Evolutionary conservation across 2,888 invertebrate species (phyloP).

Genomic region (Spicauda simplicius): DNA sequence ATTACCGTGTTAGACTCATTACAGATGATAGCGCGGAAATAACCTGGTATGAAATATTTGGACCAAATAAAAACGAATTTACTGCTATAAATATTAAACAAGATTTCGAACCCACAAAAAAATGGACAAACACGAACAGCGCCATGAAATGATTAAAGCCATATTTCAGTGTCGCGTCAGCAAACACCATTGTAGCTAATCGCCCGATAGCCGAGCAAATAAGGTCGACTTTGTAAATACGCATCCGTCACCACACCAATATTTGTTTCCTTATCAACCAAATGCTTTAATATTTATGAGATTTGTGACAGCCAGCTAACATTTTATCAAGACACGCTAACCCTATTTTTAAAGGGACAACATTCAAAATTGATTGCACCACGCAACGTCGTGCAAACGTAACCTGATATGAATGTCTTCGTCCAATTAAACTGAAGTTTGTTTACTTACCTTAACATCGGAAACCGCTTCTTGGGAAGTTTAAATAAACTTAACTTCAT

Average conservation of each 20-base stretch:
- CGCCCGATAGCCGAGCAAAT: slow-evolving; percentile 57
- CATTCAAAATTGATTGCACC: slow-evolving; percentile 8
- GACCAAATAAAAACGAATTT: too few species aligned
- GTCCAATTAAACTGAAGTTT: slow-evolving; percentile 32
- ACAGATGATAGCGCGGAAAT: too few species aligned
- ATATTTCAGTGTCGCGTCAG: slow-evolving; percentile 30
- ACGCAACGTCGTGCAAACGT: not conserved
- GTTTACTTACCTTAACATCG: slow-evolving; percentile 29
- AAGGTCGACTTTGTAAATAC: slow-evolving; percentile 58
- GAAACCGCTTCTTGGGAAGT: slow-evolving; percentile 35
- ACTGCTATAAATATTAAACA: not conserved
- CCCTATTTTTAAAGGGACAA: not conserved
- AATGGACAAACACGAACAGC: slow-evolving; percentile 14
- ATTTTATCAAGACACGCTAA: not conserved
- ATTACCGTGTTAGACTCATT: too few species aligned
- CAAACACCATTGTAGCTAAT: slow-evolving; percentile 49
- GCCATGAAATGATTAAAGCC: slow-evolving; percentile 24
- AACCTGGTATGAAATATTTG: too few species aligned
- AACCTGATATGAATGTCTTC: slow-evolving; percentile 20
- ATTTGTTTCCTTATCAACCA: slow-evolving; percentile 45
- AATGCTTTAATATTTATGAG: slow-evolving; percentile 40
- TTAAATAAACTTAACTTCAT: slow-evolving; percentile 30
- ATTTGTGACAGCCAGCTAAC: slow-evolving; percentile 31
- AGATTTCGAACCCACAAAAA: not conserved
- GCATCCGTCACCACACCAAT: slow-evolving; percentile 42